These are phyloP conservation scores for Alligator mississippiensis DNA, from an alignment of 2,113 vertebrate species.

Conservation along the genomic window DNA sequence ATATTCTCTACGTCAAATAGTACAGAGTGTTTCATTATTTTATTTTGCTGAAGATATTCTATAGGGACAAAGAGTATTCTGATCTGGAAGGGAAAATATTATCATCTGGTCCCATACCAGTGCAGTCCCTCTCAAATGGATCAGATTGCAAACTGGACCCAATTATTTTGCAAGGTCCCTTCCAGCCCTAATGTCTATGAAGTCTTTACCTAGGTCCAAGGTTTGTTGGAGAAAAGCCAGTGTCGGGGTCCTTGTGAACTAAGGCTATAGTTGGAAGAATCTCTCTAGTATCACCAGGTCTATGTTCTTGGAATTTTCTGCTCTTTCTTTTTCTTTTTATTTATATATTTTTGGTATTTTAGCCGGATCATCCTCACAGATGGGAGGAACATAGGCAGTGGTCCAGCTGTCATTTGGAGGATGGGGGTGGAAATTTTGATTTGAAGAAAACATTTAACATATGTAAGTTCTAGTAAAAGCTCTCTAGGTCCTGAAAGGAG, in stretches of 20 bases:
- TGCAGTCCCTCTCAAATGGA: not conserved
- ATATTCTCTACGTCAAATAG: not conserved
- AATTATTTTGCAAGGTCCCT: too few species aligned
- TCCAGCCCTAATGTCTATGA: not conserved
- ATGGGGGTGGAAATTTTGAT: not conserved
- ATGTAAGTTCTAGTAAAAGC: not conserved
- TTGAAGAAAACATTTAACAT: not conserved
- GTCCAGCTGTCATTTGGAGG: not conserved
- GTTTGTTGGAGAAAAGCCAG: not conserved
- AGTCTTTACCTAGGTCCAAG: not conserved
- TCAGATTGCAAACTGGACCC: not conserved
- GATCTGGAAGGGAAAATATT: not conserved
- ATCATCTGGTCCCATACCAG: not conserved
- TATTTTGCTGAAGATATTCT: constrained; percentile 15
- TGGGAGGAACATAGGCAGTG: not conserved
- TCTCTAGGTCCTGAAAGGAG: not conserved
- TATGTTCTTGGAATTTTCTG: not conserved
- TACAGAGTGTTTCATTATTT: rapidly evolving
- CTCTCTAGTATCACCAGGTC: not conserved
- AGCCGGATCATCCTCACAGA: not conserved
- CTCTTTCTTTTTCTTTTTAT: not conserved
- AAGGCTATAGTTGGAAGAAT: not conserved
- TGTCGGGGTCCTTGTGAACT: not conserved
- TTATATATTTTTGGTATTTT: not conserved
- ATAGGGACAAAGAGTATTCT: not conserved